These are phyloP conservation scores for Eudyptes chrysolophus DNA, from an alignment of 2,113 vertebrate genomes.

Conservation along the genomic window DNA sequence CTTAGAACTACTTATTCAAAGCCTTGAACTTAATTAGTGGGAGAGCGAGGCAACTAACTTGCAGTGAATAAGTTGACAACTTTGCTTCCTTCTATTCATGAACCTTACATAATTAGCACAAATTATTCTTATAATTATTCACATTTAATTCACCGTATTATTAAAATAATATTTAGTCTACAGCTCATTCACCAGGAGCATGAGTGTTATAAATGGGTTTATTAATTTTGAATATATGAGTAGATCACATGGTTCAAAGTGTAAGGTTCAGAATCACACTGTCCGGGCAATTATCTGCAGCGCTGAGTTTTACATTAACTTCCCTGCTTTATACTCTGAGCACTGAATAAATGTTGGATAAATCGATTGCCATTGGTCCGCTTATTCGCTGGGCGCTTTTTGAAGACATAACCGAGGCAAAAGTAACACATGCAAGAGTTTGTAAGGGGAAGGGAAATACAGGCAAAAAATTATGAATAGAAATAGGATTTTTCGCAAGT, in stretches of 20 bases:
- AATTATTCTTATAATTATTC: slow-evolving; percentile 43
- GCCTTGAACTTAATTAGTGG: slow-evolving; percentile 16
- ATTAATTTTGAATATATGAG: slow-evolving; percentile 33
- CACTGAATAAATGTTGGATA: not conserved
- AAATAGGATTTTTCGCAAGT: not conserved
- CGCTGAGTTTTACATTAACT: not conserved
- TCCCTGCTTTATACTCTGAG: not conserved
- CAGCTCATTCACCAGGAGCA: slow-evolving; percentile 28
- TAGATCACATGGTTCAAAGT: not conserved
- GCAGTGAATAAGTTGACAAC: slow-evolving; percentile 6
- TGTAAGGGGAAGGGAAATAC: not conserved
- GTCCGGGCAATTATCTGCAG: not conserved
- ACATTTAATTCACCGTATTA: slow-evolving; percentile 17
- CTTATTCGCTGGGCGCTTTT: not conserved
- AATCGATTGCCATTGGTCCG: not conserved
- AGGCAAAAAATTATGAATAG: not conserved
- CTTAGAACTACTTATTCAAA: slow-evolving; percentile 24
- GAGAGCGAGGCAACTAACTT: not conserved
- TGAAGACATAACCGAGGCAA: not conserved
- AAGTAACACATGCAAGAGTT: not conserved
- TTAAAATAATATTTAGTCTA: slow-evolving; percentile 46
- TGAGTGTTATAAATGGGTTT: not conserved
- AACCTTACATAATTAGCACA: not conserved
- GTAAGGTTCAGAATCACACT: not conserved
- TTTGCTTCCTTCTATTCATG: not conserved